phyloP scores from a whole-genome alignment of 2,113 vertebrate species.

The Scytalopus superciliaris region DNA sequence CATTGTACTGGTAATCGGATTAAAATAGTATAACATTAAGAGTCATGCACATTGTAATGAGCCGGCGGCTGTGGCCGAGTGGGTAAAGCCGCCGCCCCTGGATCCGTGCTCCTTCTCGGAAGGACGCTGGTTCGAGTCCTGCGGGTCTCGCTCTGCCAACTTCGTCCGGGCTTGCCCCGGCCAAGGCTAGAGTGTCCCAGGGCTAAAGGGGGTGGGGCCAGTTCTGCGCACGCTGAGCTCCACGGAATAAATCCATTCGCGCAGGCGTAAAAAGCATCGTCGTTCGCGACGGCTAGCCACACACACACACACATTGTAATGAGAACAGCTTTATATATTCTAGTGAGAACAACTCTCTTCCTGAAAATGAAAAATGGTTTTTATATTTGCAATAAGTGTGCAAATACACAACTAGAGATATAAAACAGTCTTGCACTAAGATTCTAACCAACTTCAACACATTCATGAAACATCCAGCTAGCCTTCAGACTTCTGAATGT shows the following conservation, averaged over 20 bases:
- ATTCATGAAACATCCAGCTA: neutral
- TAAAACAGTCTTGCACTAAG: neutral
- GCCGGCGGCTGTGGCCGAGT: no score
- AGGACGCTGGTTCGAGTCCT: no score
- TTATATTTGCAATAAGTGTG: neutral
- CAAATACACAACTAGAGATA: neutral
- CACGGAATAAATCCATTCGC: no score
- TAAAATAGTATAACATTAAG: neutral
- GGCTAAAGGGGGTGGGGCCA: no score
- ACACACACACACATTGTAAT: neutral
- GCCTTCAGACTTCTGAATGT: neutral
- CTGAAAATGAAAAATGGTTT: neutral
- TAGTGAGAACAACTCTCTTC: neutral
- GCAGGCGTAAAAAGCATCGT: no score
- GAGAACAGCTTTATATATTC: neutral
- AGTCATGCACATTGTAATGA: neutral
- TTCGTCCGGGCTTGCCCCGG: no score
- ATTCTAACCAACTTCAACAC: neutral
- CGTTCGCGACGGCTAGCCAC: no score
- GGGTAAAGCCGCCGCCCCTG: no score
- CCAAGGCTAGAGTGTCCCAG: no score
- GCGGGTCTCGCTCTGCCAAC: no score
- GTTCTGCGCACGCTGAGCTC: no score
- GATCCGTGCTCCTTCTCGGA: no score
- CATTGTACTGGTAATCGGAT: conserved; percentile 55